A percentile compares a stretch with the other conserved stretches of the same genome.
Evolutionary conservation across 2,888 invertebrate genomes (phyloP).

Genomic region (Polietes domitor): DNA sequence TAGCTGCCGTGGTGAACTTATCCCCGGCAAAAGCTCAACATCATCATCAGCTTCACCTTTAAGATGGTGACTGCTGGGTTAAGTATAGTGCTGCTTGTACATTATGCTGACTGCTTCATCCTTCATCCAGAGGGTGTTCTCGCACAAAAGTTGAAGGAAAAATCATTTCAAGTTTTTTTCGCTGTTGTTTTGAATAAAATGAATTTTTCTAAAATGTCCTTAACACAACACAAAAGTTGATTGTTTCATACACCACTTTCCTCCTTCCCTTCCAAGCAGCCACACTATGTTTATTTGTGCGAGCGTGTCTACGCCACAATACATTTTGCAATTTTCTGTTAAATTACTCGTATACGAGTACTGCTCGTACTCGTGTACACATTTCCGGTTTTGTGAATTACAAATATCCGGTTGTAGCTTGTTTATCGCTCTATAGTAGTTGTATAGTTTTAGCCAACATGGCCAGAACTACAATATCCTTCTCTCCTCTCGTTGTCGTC

Average conservation of each 20-base stretch:
- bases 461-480: neutral
- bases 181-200: neutral
- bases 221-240: neutral
- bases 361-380: too few species aligned
- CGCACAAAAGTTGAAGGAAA: neutral
- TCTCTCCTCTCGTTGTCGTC: too few species aligned
- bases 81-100: neutral
- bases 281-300: neutral
- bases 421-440: neutral
- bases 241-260: neutral
- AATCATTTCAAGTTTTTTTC: neutral
- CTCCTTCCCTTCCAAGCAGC: neutral
- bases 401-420: conserved; percentile 31
- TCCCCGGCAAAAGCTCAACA: neutral
- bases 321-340: conserved; percentile 30
- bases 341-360: too few species aligned
- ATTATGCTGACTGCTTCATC: neutral
- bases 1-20: neutral
- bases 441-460: neutral
- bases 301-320: neutral
- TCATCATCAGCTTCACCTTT: neutral
- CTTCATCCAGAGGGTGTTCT: neutral
- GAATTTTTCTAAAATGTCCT: conserved; percentile 4
- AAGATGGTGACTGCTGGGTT: neutral
- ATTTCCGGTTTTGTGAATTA: conserved; percentile 36